These are phyloP conservation scores for Nannoperca australis DNA, from an alignment of 2,797 vertebrate species.

Conservation along the genomic window DNA sequence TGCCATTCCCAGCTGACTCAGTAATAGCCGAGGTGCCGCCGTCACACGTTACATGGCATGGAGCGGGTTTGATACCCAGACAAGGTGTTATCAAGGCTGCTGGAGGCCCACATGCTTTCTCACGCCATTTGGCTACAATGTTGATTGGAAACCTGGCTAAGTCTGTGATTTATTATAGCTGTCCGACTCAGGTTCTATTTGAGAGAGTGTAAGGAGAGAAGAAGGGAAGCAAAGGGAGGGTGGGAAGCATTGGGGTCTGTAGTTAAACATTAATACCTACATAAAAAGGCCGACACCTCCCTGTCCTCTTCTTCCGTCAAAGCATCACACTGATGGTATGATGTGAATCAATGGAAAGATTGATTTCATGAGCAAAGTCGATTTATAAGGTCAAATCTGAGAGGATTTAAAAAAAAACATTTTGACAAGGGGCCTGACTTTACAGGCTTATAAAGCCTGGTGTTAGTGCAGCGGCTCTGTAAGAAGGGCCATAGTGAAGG, in stretches of 20 bases:
- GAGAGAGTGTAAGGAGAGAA: slow-evolving; percentile 31
- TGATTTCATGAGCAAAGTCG: slow-evolving; percentile 74
- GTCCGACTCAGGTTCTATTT: slow-evolving; percentile 57
- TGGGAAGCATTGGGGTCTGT: slow-evolving; percentile 52
- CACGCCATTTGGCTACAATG: slow-evolving; percentile 66
- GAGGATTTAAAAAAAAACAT: slow-evolving; percentile 74
- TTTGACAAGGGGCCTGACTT: slow-evolving; percentile 74
- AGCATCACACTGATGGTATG: slow-evolving; percentile 71
- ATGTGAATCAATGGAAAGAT: slow-evolving; percentile 81
- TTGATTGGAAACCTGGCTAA: slow-evolving; percentile 78
- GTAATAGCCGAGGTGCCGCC: slow-evolving; percentile 43
- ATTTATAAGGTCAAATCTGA: slow-evolving; percentile 72
- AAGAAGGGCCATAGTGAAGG: slow-evolving; percentile 16
- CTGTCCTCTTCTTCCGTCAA: slow-evolving; percentile 43
- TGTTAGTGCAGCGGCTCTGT: slow-evolving; percentile 45
- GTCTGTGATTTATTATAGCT: slow-evolving; percentile 76
- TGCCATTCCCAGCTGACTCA: slow-evolving; percentile 61
- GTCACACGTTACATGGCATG: not conserved
- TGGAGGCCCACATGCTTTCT: slow-evolving; percentile 73
- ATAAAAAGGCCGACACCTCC: slow-evolving; percentile 56
- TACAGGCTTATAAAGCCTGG: slow-evolving; percentile 74
- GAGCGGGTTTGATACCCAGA: slow-evolving; percentile 55
- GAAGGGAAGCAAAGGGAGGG: slow-evolving; percentile 32
- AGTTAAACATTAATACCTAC: slow-evolving; percentile 80
- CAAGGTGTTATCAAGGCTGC: slow-evolving; percentile 68